Percentiles rank a stretch among this genome's conserved stretches.
Evolutionary conservation across 2,888 invertebrate genomes (phyloP).

Genomic region (Drosophila mimica): DNA sequence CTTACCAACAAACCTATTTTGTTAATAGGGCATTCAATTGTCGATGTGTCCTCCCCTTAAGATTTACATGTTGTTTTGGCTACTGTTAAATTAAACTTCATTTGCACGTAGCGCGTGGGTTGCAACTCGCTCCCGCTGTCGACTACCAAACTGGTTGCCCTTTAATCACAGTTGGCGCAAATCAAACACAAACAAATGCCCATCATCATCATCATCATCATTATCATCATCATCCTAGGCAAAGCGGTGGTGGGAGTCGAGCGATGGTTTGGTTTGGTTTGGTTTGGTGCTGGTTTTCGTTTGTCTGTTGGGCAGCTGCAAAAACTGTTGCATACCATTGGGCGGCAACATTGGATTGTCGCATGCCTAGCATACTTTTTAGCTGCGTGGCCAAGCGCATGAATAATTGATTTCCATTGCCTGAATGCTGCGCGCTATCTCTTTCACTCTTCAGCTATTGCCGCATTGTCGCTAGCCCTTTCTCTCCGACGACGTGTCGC

Average conservation of each 20-base stretch:
- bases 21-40: constrained; percentile 9
- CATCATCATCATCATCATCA: constrained; percentile 41
- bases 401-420: constrained; percentile 82
- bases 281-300: constrained; percentile 12
- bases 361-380: constrained; percentile 70
- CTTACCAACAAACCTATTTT: not conserved
- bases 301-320: constrained; percentile 37
- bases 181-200: constrained; percentile 76
- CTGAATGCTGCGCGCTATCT: constrained; percentile 38
- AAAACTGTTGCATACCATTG: constrained; percentile 71
- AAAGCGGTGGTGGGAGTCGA: not conserved
- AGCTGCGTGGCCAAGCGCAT: constrained; percentile 75
- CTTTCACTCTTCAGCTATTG: not conserved
- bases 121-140: constrained; percentile 14
- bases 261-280: constrained; percentile 20
- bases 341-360: constrained; percentile 34
- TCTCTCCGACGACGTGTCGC: constrained; percentile 46
- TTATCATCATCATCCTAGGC: not conserved
- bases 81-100: constrained; percentile 67
- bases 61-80: constrained; percentile 30
- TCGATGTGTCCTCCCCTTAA: not conserved
- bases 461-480: not conserved
- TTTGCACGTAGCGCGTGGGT: constrained; percentile 42
- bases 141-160: constrained; percentile 46
- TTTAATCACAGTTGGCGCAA: constrained; percentile 76